A percentile compares a stretch with the other conserved stretches of the same genome.
phyloP scores from a whole-genome alignment of 2,888 invertebrate species.

The Watsonalla cultraria region DNA sequence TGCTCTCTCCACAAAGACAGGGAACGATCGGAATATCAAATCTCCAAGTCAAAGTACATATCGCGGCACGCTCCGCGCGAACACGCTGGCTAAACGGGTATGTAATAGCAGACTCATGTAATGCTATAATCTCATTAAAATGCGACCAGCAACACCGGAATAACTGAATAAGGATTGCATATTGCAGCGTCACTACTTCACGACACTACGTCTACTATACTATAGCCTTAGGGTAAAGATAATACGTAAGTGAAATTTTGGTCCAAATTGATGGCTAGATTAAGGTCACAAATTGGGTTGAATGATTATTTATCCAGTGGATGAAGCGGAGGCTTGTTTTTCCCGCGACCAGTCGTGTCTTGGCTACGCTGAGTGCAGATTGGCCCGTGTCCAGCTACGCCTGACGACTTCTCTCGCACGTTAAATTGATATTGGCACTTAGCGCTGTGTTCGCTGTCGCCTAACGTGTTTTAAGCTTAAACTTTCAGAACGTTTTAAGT shows the following conservation, averaged over 20 bases:
- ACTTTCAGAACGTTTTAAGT: conserved; percentile 22
- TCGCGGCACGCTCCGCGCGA: conserved; percentile 7
- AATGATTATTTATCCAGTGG: conserved; percentile 23
- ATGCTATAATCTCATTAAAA: conserved; percentile 16
- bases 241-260: neutral
- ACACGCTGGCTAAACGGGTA: conserved; percentile 12
- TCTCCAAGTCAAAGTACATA: conserved; percentile 5
- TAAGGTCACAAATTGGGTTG: too few relatives aligned
- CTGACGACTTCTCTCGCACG: conserved; percentile 58
- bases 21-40: conserved; percentile 1
- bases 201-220: neutral
- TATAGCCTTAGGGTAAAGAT: neutral
- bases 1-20: neutral
- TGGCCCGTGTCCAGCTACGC: conserved; percentile 46
- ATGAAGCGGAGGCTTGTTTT: conserved; percentile 42
- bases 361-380: conserved; percentile 34
- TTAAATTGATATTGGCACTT: conserved; percentile 68
- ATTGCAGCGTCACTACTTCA: conserved; percentile 3
- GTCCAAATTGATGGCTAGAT: too few relatives aligned
- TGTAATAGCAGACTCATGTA: conserved; percentile 14
- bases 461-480: conserved; percentile 39
- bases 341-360: conserved; percentile 39
- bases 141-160: conserved; percentile 7
- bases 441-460: conserved; percentile 39
- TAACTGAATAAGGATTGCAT: conserved; percentile 5